Evolutionary conservation across 2,797 vertebrate genomes (phyloP), one percentile per base, ranked within the genome.

Genomic region (Hydrocynus forskahlii): DNA sequence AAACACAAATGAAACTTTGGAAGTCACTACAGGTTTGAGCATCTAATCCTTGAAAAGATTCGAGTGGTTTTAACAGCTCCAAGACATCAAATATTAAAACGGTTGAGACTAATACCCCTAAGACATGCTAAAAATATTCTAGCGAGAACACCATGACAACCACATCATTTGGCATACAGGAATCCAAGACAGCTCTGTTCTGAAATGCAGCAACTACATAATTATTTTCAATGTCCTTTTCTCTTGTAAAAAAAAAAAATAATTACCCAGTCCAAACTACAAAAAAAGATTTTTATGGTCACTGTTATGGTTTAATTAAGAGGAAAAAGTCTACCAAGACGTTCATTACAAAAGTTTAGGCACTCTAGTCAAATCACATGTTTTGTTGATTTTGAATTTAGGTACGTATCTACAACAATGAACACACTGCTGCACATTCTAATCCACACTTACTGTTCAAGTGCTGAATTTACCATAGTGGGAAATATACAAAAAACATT

Each of bases 171-270:
- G 12, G n/a, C 5, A 8, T 50, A 68, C 12, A 1, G 35, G 40
- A 69, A 69, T 69, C 40, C 21, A 23, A n/a, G 45, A 69, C 67
- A 69, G 43, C 12, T 69, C 67, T 14, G 43, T n/a, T 69, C n/a
- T 40, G 12, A 50, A 25, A 23, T 10, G 19, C 38, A 69, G 10
- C 0, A 9, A 21, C 66, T 48, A 45, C 66, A 40, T 14, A 35
- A 35, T 62, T 4, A 59, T 21, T 1, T 38, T 64, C 62, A 35
- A 14, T 8, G 23, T 62, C 10, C 59, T n/a, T 57, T 57, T 29
- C 29, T 29, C 29, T 29, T 29, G 29, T 35, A 35, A 35, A 35
- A 35, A 35, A 35, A 35, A 35, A 35, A 35, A 35, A 5, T 25
- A 59, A 21, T 8, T 23, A 59, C 2, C 8, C 57, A 21, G 57